Evolutionary conservation across 2,113 vertebrate genomes (phyloP), one percentile per base, ranked within the genome.

Genomic region (Pristiophorus japonicus): DNA sequence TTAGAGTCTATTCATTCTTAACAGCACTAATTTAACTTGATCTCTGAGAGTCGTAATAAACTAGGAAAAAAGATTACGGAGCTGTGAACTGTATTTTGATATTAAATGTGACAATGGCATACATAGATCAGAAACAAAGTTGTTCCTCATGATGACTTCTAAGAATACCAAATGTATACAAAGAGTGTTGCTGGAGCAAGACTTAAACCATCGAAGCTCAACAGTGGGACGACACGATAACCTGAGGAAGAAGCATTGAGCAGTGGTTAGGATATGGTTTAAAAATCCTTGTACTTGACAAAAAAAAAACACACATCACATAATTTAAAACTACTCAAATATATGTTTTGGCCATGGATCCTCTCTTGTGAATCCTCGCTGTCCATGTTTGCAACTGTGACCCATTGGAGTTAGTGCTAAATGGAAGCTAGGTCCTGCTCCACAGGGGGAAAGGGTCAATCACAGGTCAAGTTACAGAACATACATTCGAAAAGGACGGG

Each of bases 141-240:
- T 30, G 24, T 70, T 94, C 65, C 51, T 30, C 24, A 34, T 67
- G 93, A 70, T 70, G 65, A 94, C 45, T 96, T 96, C 96, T 97
- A 97, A 96, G 96, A 96, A 96, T 96, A 96, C 96, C 96, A 97
- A 73, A 97, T 73, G 30, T 98, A 98, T 95, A 98, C 95, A 95
- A 98, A 99, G 5, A 99, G 97, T 0, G 98, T 98, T 65, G 98
- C 98, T 51, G 98, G 97, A 95, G 98, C 97, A 34, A 99, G 97
- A 75, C 95, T 97, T 84, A 84, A 96, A 7, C 98, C 98, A 0
- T 97, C 81, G 96, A 65, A 97, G 96, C 97, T 97, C 51, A 97
- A 96, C 18, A 99, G 97, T 0, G 98, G 98, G 87, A 99, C 88
- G 0, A 96, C 98, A 0, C 98, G 96, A 96, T 98, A 99, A 95